These are phyloP conservation scores for Strigamia maritima DNA, from an alignment of 2,888 invertebrate genomes.

Conservation along the genomic window DNA sequence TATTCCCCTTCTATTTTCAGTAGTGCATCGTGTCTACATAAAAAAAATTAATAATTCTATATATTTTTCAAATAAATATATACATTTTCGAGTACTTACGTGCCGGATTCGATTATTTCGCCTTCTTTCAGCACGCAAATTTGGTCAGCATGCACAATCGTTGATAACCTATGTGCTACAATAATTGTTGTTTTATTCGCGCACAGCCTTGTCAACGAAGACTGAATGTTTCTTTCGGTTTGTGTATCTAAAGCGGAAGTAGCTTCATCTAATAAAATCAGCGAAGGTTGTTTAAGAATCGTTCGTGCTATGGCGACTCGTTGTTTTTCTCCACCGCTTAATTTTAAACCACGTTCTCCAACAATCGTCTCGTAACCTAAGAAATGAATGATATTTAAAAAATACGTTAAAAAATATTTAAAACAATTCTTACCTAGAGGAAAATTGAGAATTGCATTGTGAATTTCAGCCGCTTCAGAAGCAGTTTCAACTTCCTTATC, in stretches of 20 bases:
- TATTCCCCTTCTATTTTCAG: slow-evolving; percentile 71
- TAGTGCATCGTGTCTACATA: slow-evolving; percentile 68
- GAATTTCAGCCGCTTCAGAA: slow-evolving; percentile 89
- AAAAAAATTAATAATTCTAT: neutral
- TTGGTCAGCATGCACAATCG: slow-evolving; percentile 90
- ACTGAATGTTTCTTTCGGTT: slow-evolving; percentile 85
- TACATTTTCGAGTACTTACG: slow-evolving; percentile 55
- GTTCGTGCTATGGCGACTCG: slow-evolving; percentile 95
- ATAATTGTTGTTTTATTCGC: slow-evolving; percentile 86
- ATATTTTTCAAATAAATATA: slow-evolving; percentile 34
- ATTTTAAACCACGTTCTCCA: slow-evolving; percentile 88
- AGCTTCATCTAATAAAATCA: slow-evolving; percentile 87
- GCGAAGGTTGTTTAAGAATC: slow-evolving; percentile 82
- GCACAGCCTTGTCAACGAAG: slow-evolving; percentile 72
- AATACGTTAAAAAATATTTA: neutral
- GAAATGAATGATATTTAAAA: neutral
- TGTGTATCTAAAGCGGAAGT: slow-evolving; percentile 93
- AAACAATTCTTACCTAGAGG: slow-evolving; percentile 62
- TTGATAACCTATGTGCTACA: slow-evolving; percentile 90
- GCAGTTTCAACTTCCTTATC: slow-evolving; percentile 82
- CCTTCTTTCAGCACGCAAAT: slow-evolving; percentile 91
- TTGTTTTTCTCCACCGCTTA: slow-evolving; percentile 98
- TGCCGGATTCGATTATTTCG: slow-evolving; percentile 84
- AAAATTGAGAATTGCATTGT: slow-evolving; percentile 84
- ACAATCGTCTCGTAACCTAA: slow-evolving; percentile 74